Evolutionary conservation across 2,797 vertebrate species (phyloP), one percentile per base, ranked within the genome.

Genomic region (Acanthurus tractus): DNA sequence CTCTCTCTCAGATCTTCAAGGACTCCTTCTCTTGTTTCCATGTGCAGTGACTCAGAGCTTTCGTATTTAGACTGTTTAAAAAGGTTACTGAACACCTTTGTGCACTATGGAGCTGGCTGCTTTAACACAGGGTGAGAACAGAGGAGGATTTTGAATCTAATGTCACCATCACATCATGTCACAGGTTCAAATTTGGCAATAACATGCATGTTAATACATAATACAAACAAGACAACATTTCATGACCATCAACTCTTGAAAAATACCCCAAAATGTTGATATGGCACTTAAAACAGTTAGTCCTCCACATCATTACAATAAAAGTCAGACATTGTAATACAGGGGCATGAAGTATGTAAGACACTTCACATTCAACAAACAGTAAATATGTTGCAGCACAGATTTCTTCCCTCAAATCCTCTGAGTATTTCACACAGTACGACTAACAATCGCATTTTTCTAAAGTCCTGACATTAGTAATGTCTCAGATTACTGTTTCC

Each of bases 201-300:
- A 45, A 58, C 42, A 40, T 61, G 29, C n/a, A 68, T 42, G 85
- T 85, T 76, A 82, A 65, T 84, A 49, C 42, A 67, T 45, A 44
- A 11, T 23, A 46, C 65, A 73, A 62, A 70, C 25, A 79, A 70
- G 18, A 79, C 58, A 66, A 53, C 4, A 59, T 15, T 34, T 66
- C 17, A 59, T 17, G 44, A 62, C 4, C 20, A 65, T 68, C 46
- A 64, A 44, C 7, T 76, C 38, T 62, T 85, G 29, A 54, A 61
- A 79, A 54, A 69, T 15, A 40, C 45, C 55, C 48, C 59, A 9
- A 83, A 73, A 88, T 73, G 74, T 88, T 65, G 76, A 65, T 76
- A 90, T 89, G 90, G 88, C 92, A 92, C 91, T 85, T 88, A 45
- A 75, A 70, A 76, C 55, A 29, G 54, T 81, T 78, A 78, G 64